Evolutionary conservation across 2,113 vertebrate genomes (phyloP).

Genomic region (Hystrix cristata): DNA sequence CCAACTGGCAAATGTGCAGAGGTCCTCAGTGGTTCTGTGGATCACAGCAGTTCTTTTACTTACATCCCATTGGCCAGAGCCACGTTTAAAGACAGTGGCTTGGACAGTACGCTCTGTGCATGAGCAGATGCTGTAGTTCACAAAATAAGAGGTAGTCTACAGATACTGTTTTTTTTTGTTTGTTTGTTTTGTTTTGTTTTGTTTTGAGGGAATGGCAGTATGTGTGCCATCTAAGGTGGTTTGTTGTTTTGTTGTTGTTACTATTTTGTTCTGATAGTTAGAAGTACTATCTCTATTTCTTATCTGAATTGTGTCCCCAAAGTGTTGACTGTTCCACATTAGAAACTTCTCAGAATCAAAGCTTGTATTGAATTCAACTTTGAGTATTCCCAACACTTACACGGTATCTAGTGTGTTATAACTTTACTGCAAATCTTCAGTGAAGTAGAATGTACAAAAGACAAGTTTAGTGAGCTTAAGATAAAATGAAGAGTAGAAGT

Average conservation of each 20-base stretch:
- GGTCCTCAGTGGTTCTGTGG: not conserved
- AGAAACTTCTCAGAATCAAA: constrained; percentile 29
- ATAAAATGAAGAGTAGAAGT: not conserved
- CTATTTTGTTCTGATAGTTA: not conserved
- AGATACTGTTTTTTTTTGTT: not conserved
- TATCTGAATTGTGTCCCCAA: constrained; percentile 1
- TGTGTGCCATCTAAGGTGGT: not conserved
- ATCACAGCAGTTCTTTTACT: not conserved
- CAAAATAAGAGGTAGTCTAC: not conserved
- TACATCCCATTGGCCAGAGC: not conserved
- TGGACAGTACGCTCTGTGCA: not conserved
- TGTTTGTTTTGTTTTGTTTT: not conserved
- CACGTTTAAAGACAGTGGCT: not conserved
- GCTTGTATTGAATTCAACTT: not conserved
- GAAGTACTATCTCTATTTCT: not conserved
- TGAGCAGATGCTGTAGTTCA: not conserved
- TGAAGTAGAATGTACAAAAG: not conserved
- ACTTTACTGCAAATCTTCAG: not conserved
- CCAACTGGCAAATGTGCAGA: not conserved
- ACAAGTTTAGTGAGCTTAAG: not conserved
- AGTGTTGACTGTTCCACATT: not conserved
- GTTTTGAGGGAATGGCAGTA: not conserved
- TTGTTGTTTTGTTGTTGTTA: not conserved
- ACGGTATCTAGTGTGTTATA: not conserved
- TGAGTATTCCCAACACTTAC: not conserved